Conservation (phyloP, 2,113 vertebrate genomes). For the Galemys pyrenaicus region DNA sequence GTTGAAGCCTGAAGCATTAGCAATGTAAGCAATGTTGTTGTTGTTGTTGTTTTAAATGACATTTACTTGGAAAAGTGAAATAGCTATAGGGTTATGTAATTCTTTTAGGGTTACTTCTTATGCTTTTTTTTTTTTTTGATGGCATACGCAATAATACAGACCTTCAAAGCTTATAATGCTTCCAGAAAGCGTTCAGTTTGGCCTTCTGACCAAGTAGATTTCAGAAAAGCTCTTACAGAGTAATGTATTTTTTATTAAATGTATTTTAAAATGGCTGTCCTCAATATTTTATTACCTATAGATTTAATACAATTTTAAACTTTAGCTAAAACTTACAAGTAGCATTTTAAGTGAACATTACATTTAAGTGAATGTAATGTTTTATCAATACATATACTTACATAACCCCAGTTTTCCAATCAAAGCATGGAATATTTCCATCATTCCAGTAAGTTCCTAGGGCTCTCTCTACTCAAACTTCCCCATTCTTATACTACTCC, state of each 20-base stretch:
- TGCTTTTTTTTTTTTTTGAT: not conserved
- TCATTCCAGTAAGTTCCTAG: not conserved
- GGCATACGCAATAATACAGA: not conserved
- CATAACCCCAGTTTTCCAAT: not conserved
- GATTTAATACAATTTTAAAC: not conserved
- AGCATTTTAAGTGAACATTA: not conserved
- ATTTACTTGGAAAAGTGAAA: slow-evolving; percentile 7
- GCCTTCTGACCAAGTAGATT: not conserved
- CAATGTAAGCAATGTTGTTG: not conserved
- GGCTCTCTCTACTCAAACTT: not conserved
- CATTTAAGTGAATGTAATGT: too few species aligned
- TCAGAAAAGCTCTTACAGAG: not conserved
- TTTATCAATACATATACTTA: not conserved
- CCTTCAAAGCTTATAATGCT: not conserved
- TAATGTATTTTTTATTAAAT: not conserved
- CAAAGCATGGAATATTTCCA: not conserved
- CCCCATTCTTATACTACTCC: not conserved
- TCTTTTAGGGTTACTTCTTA: not conserved
- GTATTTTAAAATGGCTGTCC: not conserved
- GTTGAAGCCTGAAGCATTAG: not conserved
- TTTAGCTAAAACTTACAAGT: not conserved
- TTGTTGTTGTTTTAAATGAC: not conserved
- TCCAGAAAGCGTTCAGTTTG: not conserved
- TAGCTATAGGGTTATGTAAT: not conserved
- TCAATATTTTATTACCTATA: not conserved